These are phyloP conservation scores for Adoxophyes honmai DNA, from an alignment of 1,140 invertebrate genomes.

Conservation along the genomic window DNA sequence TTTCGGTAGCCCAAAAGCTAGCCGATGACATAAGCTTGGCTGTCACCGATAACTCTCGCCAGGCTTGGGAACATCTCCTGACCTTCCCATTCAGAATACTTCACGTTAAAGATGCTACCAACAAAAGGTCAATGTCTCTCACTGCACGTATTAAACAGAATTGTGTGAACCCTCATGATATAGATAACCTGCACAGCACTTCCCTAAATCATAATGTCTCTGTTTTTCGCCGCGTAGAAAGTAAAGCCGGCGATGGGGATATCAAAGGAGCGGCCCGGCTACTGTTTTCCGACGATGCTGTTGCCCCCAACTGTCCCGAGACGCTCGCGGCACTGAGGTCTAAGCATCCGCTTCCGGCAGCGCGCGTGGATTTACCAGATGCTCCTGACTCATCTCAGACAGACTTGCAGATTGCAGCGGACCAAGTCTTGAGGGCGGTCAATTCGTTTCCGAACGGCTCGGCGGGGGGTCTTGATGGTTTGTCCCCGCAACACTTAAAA, in stretches of 20 bases:
- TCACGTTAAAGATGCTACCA: neutral
- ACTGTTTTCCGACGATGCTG: neutral
- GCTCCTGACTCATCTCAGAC: neutral
- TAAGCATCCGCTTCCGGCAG: neutral
- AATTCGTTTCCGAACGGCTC: neutral
- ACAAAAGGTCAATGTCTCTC: neutral
- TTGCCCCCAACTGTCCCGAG: neutral
- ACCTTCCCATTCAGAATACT: neutral
- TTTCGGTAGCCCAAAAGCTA: neutral
- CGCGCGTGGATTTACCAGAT: neutral
- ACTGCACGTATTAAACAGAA: neutral
- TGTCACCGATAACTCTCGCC: neutral
- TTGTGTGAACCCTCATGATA: neutral
- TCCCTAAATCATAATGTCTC: neutral
- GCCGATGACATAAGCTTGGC: no score
- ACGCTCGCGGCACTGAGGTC: neutral
- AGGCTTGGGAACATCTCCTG: neutral
- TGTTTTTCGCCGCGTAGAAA: no score
- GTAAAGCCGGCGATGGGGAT: neutral
- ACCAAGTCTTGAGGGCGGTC: neutral
- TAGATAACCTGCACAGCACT: neutral
- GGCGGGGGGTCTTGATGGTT: neutral
- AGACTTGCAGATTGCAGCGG: neutral
- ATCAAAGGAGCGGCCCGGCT: neutral
- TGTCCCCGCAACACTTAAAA: neutral